These are phyloP conservation scores for Liolophura sinensis DNA, from an alignment of 1,140 invertebrate species.

Conservation along the genomic window DNA sequence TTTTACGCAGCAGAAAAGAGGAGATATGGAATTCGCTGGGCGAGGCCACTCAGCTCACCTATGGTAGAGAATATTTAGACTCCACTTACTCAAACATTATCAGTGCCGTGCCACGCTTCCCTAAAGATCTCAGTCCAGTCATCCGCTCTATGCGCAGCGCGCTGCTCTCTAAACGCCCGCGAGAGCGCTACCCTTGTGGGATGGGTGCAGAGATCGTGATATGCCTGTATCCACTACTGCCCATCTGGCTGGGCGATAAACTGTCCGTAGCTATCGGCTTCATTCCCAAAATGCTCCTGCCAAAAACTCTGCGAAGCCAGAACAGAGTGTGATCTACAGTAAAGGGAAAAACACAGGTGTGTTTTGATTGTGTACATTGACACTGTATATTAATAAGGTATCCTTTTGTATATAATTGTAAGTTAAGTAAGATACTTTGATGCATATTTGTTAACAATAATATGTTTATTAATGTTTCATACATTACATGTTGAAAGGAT, in stretches of 20 bases:
- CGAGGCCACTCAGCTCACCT: slow-evolving; percentile 32
- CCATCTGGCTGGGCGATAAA: slow-evolving; percentile 51
- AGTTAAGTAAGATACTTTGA: too few species aligned
- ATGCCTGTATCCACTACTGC: slow-evolving; percentile 43
- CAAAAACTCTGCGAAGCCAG: slow-evolving; percentile 9
- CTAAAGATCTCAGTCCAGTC: slow-evolving; percentile 49
- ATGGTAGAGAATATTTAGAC: slow-evolving; percentile 47
- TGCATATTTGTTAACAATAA: too few species aligned
- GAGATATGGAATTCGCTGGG: slow-evolving; percentile 50
- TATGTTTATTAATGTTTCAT: too few species aligned
- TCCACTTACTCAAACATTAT: slow-evolving; percentile 36
- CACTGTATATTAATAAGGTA: too few species aligned
- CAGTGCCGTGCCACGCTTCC: slow-evolving; percentile 22
- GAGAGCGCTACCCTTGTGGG: slow-evolving; percentile 47
- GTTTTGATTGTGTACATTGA: too few species aligned
- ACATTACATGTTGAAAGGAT: too few species aligned
- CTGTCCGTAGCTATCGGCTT: slow-evolving; percentile 32
- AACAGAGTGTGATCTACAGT: too few species aligned
- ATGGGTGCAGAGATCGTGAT: slow-evolving; percentile 46
- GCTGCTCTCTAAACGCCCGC: slow-evolving; percentile 50
- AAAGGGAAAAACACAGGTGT: too few species aligned
- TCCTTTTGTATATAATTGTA: too few species aligned
- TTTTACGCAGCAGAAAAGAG: slow-evolving; percentile 28
- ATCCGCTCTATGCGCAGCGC: slow-evolving; percentile 48
- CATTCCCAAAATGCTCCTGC: slow-evolving; percentile 34